These are phyloP conservation scores for Stegostoma tigrinum DNA, from an alignment of 2,113 vertebrate genomes.

Conservation along the genomic window DNA sequence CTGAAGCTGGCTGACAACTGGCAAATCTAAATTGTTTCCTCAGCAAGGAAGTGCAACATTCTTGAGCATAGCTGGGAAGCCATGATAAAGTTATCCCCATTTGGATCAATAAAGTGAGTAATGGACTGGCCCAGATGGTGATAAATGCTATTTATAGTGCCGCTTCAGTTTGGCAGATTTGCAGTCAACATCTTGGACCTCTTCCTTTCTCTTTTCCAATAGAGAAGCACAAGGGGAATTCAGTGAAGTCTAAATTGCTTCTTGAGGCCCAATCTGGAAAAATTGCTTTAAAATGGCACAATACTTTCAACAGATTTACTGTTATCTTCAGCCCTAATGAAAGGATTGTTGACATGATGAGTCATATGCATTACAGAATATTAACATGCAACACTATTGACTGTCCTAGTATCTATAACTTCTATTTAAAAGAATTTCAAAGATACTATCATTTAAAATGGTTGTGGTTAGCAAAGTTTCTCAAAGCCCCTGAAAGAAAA, in stretches of 20 bases:
- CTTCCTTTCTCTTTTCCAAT: background rate
- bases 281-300: background rate
- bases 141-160: background rate
- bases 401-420: no score
- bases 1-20: background rate
- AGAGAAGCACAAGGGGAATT: background rate
- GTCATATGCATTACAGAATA: no score
- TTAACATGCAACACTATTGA: no score
- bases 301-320: background rate
- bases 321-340: background rate
- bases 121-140: background rate
- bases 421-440: no score
- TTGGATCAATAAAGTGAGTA: background rate
- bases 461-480: no score
- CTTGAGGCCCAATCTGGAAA: background rate
- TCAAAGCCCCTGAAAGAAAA: no score
- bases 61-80: background rate
- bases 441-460: no score
- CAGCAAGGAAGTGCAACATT: background rate
- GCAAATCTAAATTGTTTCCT: background rate
- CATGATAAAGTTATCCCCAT: background rate
- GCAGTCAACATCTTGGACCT: background rate
- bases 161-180: background rate
- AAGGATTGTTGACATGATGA: background rate
- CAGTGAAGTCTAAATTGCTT: background rate